These are phyloP conservation scores for Hiodon alosoides DNA, from an alignment of 2,113 vertebrate species.

Conservation along the genomic window DNA sequence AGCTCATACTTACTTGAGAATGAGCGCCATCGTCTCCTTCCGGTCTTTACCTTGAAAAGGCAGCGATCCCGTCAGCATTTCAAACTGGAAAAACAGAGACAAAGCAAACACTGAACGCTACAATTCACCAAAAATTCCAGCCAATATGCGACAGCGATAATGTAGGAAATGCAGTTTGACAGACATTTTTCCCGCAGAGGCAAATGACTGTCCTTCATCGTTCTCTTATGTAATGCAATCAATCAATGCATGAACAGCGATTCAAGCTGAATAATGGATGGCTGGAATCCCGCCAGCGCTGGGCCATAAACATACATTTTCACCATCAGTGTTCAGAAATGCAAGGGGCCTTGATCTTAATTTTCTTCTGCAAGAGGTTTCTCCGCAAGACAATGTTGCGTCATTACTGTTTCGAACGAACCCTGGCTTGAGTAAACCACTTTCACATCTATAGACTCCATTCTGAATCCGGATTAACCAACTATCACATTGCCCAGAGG, in stretches of 20 bases:
- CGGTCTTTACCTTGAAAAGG: conserved; percentile 97
- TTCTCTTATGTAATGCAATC: not conserved
- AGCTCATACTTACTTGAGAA: conserved; percentile 83
- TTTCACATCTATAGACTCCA: too few relatives aligned
- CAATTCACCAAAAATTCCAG: not conserved
- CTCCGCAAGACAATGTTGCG: too few relatives aligned
- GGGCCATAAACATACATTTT: not conserved
- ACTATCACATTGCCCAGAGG: too few relatives aligned
- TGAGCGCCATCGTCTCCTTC: conserved; percentile 96
- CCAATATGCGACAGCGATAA: not conserved
- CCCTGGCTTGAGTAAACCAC: too few relatives aligned
- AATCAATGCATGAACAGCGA: conserved; percentile 8
- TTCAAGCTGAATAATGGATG: not conserved
- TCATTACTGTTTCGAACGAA: too few relatives aligned
- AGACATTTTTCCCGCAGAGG: not conserved
- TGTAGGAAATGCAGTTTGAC: too few relatives aligned
- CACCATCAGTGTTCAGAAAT: not conserved
- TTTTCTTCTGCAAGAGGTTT: too few relatives aligned
- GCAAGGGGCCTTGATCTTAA: too few relatives aligned
- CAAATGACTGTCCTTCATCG: not conserved
- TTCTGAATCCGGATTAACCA: too few relatives aligned
- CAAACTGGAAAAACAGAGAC: conserved; percentile 70
- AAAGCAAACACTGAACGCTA: conserved; percentile 21
- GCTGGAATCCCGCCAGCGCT: not conserved
- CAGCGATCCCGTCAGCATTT: conserved; percentile 94